Evolutionary conservation across 2,888 invertebrate genomes (phyloP), one percentile per base, ranked within the genome.

Genomic region (Blastobasis lacticolella): DNA sequence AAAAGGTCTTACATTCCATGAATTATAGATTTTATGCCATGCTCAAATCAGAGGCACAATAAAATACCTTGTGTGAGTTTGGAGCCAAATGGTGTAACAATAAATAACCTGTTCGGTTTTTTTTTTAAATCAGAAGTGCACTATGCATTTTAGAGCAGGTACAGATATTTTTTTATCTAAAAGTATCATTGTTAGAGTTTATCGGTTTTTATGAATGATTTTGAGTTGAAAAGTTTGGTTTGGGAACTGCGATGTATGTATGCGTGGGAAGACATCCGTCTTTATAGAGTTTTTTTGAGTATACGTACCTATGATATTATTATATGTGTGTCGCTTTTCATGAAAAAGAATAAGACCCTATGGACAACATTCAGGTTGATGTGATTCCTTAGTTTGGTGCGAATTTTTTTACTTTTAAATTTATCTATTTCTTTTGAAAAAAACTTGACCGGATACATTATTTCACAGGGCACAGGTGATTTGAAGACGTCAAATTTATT

Each of bases 11-110:
- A 57, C 53, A 60, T 54, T 52, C 50, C 54, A 37, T 48, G 45
- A 54, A 61, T 64, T 71, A 73, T 69, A 63, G 71, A 71, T 72
- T 73, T 71, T 65, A 54, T 23, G 23, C 63, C 53, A 55, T 53
- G 54, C 43, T 37, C 42, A 37, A 38, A 46, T 37, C 37, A 42
- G 42, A 41, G 40, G 48, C 57, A 55, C 54, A 51, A 55, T 51
- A 49, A 52, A 48, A 50, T 45, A 46, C 48, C 46, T 51, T 51
- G 37, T 37, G 37, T 51, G 46, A 23, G 23, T 23, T 23, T 23
- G 23, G 23, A 23, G 53, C 51, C 38, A 41, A 57, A 52, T 50
- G 49, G 54, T 38, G 10, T 41, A 9, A 38, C 45, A 37, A 10
- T 45, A 44, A 49, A 49, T 45, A 45, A 45, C 23, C 4, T 38